Evolutionary conservation across 2,797 vertebrate genomes (phyloP), one percentile per base, ranked within the genome.

Genomic region (Spheniscus humboldti): DNA sequence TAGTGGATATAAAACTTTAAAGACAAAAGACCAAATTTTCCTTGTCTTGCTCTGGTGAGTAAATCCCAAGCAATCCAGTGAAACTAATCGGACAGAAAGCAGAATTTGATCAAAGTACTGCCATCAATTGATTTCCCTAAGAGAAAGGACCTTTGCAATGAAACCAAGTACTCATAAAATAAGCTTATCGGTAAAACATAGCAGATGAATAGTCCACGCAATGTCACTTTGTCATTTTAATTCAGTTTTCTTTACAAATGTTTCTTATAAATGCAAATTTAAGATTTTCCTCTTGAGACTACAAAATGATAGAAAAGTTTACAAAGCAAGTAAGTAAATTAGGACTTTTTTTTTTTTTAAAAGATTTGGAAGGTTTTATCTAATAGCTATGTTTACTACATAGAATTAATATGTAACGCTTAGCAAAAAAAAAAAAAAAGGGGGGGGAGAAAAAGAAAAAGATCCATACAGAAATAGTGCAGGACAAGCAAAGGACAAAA

Each of bases 181-280:
- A 88, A 95, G 35, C 37, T 90, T 19, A 92, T 53, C 55, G 57
- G 60, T 79, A 92, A 92, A 88, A 92, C 23, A 41, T 12, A 90
- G 52, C 63, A 91, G 72, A 92, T 72, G 53, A 93, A 35, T 33
- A 89, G 39, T 28, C 47, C 62, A 35, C 22, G 4, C 23, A 69
- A 43, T 53, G 45, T 85, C 43, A 45, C 24, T 92, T 64, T 57
- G 24, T 75, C 56, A 85, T 71, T 86, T 94, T 35, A 96, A 95
- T 63, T 92, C 7, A 43, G 9, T 86, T 94, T 92, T 90, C 41
- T 45, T 86, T 79, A 50, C 27, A 75, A 90, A 71, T 68, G 15
- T 76, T 95, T 87, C 68, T 89, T 72, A 74, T 27, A 94, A 89
- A 91, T 84, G 66, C 59, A 96, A 90, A 91, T 94, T 33, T 76